Percentiles rank a stretch among this genome's conserved stretches.
Conservation (phyloP, 2,888 invertebrate species). For the Apamea anceps region DNA sequence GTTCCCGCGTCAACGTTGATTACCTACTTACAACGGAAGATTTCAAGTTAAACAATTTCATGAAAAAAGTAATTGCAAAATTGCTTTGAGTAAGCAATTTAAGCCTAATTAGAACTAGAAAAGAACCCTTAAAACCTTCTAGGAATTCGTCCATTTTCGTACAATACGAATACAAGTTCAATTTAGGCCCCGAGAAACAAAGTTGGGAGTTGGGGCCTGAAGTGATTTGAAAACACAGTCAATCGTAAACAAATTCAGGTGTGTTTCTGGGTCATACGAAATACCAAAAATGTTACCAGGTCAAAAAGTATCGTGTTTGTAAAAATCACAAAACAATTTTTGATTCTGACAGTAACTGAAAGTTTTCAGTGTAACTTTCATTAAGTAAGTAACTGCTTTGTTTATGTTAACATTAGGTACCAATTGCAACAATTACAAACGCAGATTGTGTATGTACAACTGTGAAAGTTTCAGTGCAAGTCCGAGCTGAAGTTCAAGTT, state of each 20-base stretch:
- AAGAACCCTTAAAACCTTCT: slow-evolving; percentile 36
- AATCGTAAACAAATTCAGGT: slow-evolving; percentile 9
- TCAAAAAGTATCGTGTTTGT: not conserved
- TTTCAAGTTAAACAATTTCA: slow-evolving; percentile 1
- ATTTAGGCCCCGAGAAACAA: slow-evolving; percentile 22
- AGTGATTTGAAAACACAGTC: slow-evolving; percentile 16
- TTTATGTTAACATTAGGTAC: slow-evolving; percentile 13
- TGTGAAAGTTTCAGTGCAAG: slow-evolving; percentile 49
- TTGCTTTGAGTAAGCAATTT: slow-evolving; percentile 22
- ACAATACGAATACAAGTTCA: slow-evolving; percentile 25
- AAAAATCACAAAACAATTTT: not conserved
- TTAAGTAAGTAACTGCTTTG: not conserved
- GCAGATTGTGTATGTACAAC: slow-evolving; percentile 29
- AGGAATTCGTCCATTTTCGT: slow-evolving; percentile 5
- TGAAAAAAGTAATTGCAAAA: slow-evolving; percentile 28
- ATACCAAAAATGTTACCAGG: not conserved
- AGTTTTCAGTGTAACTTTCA: not conserved
- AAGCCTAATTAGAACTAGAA: slow-evolving; percentile 15
- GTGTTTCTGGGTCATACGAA: slow-evolving; percentile 10
- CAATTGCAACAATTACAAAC: slow-evolving; percentile 24
- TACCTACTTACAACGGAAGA: not conserved
- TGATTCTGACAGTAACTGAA: not conserved
- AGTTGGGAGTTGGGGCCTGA: not conserved
- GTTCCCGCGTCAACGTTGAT: not conserved
- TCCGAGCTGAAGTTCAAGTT: slow-evolving; percentile 49